Evolutionary conservation across 2,113 vertebrate species (phyloP), one percentile per base, ranked within the genome.

Genomic region (Hippocampus barbouri): DNA sequence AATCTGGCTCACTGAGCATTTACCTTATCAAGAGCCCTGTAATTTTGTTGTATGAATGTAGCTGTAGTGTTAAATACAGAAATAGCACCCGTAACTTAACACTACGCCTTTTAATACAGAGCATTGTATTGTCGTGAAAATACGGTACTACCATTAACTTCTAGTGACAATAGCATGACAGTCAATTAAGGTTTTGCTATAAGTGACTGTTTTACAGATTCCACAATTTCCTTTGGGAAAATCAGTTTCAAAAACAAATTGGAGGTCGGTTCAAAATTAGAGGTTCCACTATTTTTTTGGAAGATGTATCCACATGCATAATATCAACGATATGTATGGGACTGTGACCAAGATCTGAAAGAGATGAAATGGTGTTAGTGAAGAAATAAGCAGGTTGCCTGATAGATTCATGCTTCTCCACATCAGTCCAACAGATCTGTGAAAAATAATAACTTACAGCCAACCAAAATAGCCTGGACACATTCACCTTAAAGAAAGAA

Each of bases 351-450:
- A 67, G 25, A 77, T 54, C 56, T 74, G 64, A 79, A 77, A 76
- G 30, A 0, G 27, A 77, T 25, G 56, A 82, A 18, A 68, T 53
- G 49, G 23, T 81, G 87, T 90, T 87, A 90, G 87, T 85, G 54
- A 78, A 77, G 51, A 74, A 74, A 65, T 67, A 45, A 59, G 27
- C 63, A n/a, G 69, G 78, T 68, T 51, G 70, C 25, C 41, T 65
- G 56, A 70, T 60, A 18, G 2, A 30, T 72, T 84, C 87, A 88
- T 88, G 87, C 88, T 84, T 73, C 63, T 70, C 65, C 71, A 41
- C 53, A 8, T 9, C 73, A 77, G 21, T 69, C 47, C 67, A 45
- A 25, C 66, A 67, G 41, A 51, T 51, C 66, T 64, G 62, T 74
- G 70, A 71, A 57, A 41, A 47, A 12, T n/a, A 0, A 45, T 59